phyloP scores from a whole-genome alignment of 2,113 vertebrate species.

The Caretta caretta region DNA sequence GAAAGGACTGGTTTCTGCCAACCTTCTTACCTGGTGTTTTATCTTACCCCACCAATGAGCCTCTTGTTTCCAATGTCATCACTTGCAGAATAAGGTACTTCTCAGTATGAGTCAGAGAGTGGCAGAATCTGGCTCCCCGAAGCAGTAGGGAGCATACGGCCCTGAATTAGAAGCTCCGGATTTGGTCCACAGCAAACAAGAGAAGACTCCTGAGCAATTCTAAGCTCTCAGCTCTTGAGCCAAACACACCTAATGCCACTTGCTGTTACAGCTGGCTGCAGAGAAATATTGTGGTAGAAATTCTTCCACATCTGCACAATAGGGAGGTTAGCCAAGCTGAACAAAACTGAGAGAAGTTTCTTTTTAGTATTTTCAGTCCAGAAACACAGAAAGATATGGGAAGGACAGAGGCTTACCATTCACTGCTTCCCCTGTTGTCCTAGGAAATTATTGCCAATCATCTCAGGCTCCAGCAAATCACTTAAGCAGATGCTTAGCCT shows the following conservation, averaged over 20 bases:
- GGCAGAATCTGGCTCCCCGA: neutral
- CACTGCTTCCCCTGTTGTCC: neutral
- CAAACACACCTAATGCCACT: conserved; percentile 53
- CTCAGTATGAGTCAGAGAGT: neutral
- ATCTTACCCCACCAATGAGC: neutral
- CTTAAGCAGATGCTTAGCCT: neutral
- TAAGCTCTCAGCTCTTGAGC: conserved; percentile 47
- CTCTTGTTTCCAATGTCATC: neutral
- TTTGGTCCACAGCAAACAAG: conserved; percentile 60
- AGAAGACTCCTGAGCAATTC: conserved; percentile 39
- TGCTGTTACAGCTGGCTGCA: conserved; percentile 62
- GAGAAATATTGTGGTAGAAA: conserved; percentile 69
- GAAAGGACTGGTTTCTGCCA: neutral
- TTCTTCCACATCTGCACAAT: conserved; percentile 57
- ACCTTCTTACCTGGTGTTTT: neutral
- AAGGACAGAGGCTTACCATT: neutral
- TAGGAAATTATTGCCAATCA: neutral
- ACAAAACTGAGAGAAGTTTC: conserved; percentile 30
- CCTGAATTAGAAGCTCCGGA: conserved; percentile 40
- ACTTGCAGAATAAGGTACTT: conserved; percentile 12
- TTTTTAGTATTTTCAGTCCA: neutral
- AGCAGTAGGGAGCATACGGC: conserved; percentile 24
- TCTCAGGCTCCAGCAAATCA: neutral
- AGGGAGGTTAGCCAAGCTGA: conserved; percentile 51
- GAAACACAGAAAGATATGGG: neutral